Conservation (phyloP, 2,888 invertebrate genomes). For the Orchesellides sinensis region DNA sequence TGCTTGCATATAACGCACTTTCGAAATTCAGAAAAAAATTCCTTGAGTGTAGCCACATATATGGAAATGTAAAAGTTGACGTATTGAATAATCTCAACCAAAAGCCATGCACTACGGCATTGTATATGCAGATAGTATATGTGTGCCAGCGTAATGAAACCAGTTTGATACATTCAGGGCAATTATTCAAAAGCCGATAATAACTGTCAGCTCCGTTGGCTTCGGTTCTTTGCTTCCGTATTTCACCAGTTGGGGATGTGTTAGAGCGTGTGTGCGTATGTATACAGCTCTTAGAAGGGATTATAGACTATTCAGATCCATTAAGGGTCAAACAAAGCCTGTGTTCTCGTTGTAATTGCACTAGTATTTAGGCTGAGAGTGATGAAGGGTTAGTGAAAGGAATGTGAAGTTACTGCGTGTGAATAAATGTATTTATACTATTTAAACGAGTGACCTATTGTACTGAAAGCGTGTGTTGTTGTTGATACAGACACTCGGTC, state of each 20-base stretch:
- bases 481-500: conserved; percentile 52
- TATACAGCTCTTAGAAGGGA: not conserved
- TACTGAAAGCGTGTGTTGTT: not conserved
- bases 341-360: conserved; percentile 20
- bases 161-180: conserved; percentile 13
- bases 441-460: conserved; percentile 52
- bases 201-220: conserved; percentile 51
- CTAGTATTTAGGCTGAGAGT: not conserved
- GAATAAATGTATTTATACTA: conserved; percentile 13
- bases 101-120: not conserved
- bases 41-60: too few relatives aligned
- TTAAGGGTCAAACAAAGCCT: conserved; percentile 30
- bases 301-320: not conserved
- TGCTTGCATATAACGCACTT: conserved; percentile 45
- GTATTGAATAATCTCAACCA: not conserved
- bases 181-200: conserved; percentile 57
- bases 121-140: not conserved
- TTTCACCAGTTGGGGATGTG: not conserved
- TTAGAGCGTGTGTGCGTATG: conserved; percentile 1
- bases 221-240: conserved; percentile 39
- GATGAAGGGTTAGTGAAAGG: conserved; percentile 52
- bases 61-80: conserved; percentile 17
- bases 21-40: conserved; percentile 34
- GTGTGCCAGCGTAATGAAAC: conserved; percentile 16
- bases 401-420: conserved; percentile 37